phyloP scores from a whole-genome alignment of 2,113 vertebrate species.

The Columbina picui region DNA sequence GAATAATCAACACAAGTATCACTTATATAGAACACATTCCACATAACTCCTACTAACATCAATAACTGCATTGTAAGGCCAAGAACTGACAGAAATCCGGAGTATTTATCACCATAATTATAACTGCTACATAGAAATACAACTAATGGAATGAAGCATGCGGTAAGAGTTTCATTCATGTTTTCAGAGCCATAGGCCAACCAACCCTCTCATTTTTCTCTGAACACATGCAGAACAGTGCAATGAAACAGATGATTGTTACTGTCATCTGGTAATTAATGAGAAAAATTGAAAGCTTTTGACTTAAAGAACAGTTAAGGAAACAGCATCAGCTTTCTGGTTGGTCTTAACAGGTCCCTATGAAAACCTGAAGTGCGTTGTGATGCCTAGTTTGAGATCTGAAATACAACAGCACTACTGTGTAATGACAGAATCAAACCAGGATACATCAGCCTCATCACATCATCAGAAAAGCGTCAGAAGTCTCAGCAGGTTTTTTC shows the following conservation, averaged over 20 bases:
- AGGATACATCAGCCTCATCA: not conserved
- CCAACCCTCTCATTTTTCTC: not conserved
- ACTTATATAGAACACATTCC: not conserved
- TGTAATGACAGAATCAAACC: not conserved
- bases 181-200: not conserved
- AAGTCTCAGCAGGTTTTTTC: not conserved
- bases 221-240: fast-evolving
- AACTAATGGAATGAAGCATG: not conserved
- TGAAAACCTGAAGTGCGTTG: not conserved
- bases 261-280: not conserved
- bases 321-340: not conserved
- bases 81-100: not conserved
- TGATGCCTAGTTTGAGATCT: not conserved
- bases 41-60: not conserved
- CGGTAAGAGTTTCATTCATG: not conserved
- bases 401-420: not conserved
- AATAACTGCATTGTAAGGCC: not conserved
- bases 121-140: not conserved
- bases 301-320: not conserved
- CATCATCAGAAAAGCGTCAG: not conserved
- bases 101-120: not conserved
- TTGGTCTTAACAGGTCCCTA: not conserved
- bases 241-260: not conserved
- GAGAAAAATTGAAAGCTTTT: not conserved
- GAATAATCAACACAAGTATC: not conserved